Evolutionary conservation across 2,113 vertebrate species (phyloP), one percentile per base, ranked within the genome.

Genomic region (Spea multiplicata): DNA sequence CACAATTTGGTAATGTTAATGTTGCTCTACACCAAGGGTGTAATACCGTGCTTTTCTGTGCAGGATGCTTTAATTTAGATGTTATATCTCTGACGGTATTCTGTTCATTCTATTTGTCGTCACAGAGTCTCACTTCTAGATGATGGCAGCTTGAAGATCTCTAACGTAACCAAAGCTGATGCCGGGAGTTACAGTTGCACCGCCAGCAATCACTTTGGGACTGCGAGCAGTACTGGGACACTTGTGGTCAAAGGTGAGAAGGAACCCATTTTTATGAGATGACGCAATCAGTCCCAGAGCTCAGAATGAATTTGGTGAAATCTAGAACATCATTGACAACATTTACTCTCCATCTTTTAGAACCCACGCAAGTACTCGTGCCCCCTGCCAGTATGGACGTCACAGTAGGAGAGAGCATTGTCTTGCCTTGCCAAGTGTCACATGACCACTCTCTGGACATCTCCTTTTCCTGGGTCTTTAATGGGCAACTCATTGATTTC

Each of bases 401-500:
- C 84, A 96, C 95, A 0, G 96, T 97, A 7, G 97, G 97, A 5
- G 97, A 99, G 45, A 99, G 97, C 78, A 97, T 98, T 4, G 95
- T 99, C 17, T 88, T 99, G 75, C 96, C 96, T 0, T 99, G 97
- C 13, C 96, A 99, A 84, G 97, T 99, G 16, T 94, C 91, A 48
- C 96, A 99, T 0, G 97, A 99, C 81, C 94, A 94, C 3, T 96
- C 96, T 0, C 88, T 99, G 77, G 95, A 96, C 81, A 94, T 97
- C 16, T 83, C 92, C 80, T 99, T 99, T 83, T 95, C 96, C 81
- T 99, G 97, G 97, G 94, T 94, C 0, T 98, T 98, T 86, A 98
- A 99, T 0, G 96, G 96, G 82, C 95, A 93, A 84, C 90, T 95
- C 82, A 97, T 99, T 71, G 95, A 98, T 91, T 98, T 99, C 1